Base-by-base conservation (phyloP, 2,113 vertebrate species). In the Grus americana region DNA sequence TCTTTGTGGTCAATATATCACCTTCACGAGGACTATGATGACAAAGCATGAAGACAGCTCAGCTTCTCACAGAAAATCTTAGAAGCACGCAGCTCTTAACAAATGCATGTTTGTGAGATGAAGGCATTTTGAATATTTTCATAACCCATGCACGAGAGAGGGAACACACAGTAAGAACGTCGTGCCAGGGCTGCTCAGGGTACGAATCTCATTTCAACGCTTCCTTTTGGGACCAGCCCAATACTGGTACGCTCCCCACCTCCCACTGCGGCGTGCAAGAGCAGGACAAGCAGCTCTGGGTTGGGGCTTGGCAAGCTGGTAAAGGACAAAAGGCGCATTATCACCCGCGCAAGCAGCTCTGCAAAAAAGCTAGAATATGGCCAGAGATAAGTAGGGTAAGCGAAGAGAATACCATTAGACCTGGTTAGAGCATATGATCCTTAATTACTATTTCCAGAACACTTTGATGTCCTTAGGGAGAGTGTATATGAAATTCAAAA, bases 381-480 rank as follows among this genome's bases (percentile, higher is more conserved):
- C 68, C 61, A 76, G 40, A 72, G 47, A 61, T 40, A 79, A 90
- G 36, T 52, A 73, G 15, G 7, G 40, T 49, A 88, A 90, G 72
- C 2, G 5, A 92, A 59, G 55, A 86, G 54, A 92, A 66, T 22
- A 79, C 27, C 62, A 96, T 86, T 79, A 95, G 42, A 83, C 29
- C 47, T 16, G 11, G 59, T 67, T 84, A 92, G n/a, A 88, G 47
- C 72, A 71, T 44, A 80, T 63, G 68, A 90, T 70, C 47, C 55
- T 76, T 84, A 92, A 88, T 86, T 86, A 80, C 57, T 65, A 67
- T 52, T 95, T 90, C 63, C 65, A 86, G 79, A 94, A 59, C 26
- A 72, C 79, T 92, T 74, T 67, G 68, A 86, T 88, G 82, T 93
- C 49, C 63, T 63, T 59, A 80, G 42, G 50, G 82, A 93, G 52